phyloP scores from a whole-genome alignment of 2,113 vertebrate species.

The Peromyscus polionotus region DNA sequence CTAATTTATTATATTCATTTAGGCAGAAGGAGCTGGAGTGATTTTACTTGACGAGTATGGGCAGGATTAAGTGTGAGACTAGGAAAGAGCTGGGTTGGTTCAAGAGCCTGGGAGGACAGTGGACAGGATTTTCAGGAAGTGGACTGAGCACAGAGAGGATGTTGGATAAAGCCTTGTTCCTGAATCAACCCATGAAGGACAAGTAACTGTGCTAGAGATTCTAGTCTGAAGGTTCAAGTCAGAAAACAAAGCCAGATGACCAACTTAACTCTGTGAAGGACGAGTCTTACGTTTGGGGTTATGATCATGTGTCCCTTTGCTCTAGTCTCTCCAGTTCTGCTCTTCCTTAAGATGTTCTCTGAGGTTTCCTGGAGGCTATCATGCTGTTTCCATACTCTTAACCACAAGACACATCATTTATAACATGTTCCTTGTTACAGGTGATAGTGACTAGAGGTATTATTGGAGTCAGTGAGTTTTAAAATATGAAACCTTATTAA shows the following conservation, averaged over 20 bases:
- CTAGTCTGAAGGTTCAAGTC: not conserved
- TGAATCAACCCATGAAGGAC: not conserved
- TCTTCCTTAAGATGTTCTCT: not conserved
- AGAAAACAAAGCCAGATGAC: not conserved
- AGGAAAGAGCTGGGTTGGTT: not conserved
- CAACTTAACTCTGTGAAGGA: not conserved
- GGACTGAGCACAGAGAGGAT: not conserved
- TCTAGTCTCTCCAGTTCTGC: not conserved
- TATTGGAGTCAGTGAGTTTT: conserved; percentile 33
- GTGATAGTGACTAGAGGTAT: not conserved
- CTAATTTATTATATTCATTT: not conserved
- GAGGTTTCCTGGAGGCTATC: not conserved
- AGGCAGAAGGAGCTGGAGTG: not conserved
- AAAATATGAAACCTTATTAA: conserved; percentile 31
- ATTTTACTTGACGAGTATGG: not conserved
- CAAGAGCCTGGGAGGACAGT: not conserved
- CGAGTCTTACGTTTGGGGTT: not conserved
- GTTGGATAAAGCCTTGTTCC: not conserved
- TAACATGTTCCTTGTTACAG: not conserved
- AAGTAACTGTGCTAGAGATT: not conserved
- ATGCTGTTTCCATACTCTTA: not conserved
- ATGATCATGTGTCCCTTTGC: not conserved
- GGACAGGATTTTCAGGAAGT: not conserved
- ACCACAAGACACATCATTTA: not conserved
- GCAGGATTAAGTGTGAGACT: not conserved